Evolutionary conservation across 35 echinoderm and acorn worm species (phyloP), one percentile per base, ranked within the genome.

Genomic region (Lytechinus variegatus): DNA sequence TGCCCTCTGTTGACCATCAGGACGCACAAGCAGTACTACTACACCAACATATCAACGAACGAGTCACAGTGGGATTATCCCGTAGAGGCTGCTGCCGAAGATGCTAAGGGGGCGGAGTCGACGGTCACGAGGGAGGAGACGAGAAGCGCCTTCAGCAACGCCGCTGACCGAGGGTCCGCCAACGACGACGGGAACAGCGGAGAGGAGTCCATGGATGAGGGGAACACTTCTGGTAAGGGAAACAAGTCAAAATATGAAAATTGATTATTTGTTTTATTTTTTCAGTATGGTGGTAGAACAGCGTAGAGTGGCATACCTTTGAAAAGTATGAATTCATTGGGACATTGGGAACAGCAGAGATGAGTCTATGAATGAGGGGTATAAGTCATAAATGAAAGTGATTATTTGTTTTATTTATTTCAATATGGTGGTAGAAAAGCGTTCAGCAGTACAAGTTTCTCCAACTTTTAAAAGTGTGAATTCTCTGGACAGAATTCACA

Each of bases 51-150:
- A 28, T 51, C 89, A 2, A 97, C 98, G 9, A 97, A 97, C 1
- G 95, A 95, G 89, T 99, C 98, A 6, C 98, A 99, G 92, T 99
- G 98, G 98, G 98, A 99, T 29, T 99, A 96, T 54, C 98, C 98
- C 4, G 10, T 96, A 3, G 97, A 99, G 28, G 97, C 96, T 24
- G 95, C 95, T 28, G 27, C 61, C 61, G 33, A 61, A 94, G 28
- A 94, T 95, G 95, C 89, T 93, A 89, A 92, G 94, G 55, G 29
- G 54, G 92, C 13, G 95, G 95, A 9, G 11, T 44, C 28, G 27
- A 55, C 28, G 56, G 66, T 16, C 87, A 96, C 52, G 52, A 94
- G 28, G 58, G 87, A 14, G 55, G 87, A 87, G 90, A 97, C 44
- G 1, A 86, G 51, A 54, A 96, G 91, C 27, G 55, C 28, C 9